Evolutionary conservation across 2,113 vertebrate species (phyloP), one percentile per base, ranked within the genome.

Genomic region (Thomomys bottae): DNA sequence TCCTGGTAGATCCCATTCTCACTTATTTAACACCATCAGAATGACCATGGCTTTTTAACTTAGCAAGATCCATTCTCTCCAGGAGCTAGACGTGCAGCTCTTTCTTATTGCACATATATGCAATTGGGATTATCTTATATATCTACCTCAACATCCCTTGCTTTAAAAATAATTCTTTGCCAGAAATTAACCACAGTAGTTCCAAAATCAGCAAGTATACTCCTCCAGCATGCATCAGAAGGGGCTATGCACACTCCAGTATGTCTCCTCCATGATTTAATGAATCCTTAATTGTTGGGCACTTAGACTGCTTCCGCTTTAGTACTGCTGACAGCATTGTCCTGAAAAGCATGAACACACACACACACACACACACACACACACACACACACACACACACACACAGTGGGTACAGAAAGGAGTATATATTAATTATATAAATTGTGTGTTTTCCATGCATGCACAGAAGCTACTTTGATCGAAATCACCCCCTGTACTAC

Each of bases 211-310:
- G 49, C 21, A 28, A 34, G 28, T 38, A 28, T 1, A 30, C 2
- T 40, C n/a, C 66, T 84, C 15, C 28, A 15, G 28, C 2, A 1
- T 6, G 26, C 17, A 63, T 90, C 76, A 49, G 6, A 57, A 89
- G 40, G 67, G 17, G 18, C 49, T 17, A 17, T 0, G 0, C 14
- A 45, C 54, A 6, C 34, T 5, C 23, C 8, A 28, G 3, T 7
- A 0, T 21, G 64, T 11, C 23, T 70, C 57, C 54, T n/a, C 49
- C 5, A 4, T 61, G 8, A 71, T 77, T 30, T 67, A 68, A n/a
- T 54, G 45, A 24, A 0, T 68, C 32, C 28, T 77, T 76, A 64
- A 17, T 17, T 15, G 2, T 11, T 38, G 21, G 71, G 40, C 26
- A 9, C 5, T 2, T 7, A 2, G 40, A 6, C 42, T 4, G 2